Evolutionary conservation across 2,797 vertebrate genomes (phyloP).

Genomic region (Sandelia bainsii): DNA sequence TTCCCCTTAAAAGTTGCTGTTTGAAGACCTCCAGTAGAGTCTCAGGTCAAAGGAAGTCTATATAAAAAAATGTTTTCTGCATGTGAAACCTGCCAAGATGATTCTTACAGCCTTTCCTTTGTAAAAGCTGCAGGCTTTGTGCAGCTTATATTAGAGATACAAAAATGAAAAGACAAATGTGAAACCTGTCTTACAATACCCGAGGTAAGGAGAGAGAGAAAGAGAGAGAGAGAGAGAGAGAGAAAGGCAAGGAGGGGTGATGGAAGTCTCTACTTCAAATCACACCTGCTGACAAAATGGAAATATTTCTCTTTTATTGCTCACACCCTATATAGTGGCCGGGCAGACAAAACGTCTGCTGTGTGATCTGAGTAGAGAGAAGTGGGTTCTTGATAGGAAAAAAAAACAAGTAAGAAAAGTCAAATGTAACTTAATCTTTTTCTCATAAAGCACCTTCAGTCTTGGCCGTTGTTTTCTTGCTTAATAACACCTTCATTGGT

Average conservation of each 20-base stretch:
- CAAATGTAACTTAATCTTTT: slow-evolving; percentile 55
- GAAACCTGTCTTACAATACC: slow-evolving; percentile 34
- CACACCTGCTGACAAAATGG: slow-evolving; percentile 50
- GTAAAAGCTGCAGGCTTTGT: slow-evolving; percentile 28
- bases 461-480: slow-evolving; percentile 27
- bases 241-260: slow-evolving; percentile 1
- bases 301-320: slow-evolving; percentile 54
- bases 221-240: slow-evolving; percentile 2
- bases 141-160: slow-evolving; percentile 28
- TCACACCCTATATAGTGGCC: slow-evolving; percentile 16
- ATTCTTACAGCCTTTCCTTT: slow-evolving; percentile 12
- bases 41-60: slow-evolving; percentile 12
- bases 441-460: slow-evolving; percentile 39
- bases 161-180: slow-evolving; percentile 52
- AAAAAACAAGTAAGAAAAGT: slow-evolving; percentile 39
- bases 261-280: slow-evolving; percentile 41
- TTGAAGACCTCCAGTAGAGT: slow-evolving; percentile 14
- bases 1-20: neutral
- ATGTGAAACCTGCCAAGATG: slow-evolving; percentile 11
- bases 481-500: slow-evolving; percentile 35
- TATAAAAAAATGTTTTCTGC: slow-evolving; percentile 3
- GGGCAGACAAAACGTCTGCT: slow-evolving; percentile 42
- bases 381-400: slow-evolving; percentile 27
- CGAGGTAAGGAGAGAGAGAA: slow-evolving; percentile 32
- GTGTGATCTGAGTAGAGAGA: slow-evolving; percentile 49